Conservation (phyloP, 2,113 vertebrate species). For the Chionis minor region DNA sequence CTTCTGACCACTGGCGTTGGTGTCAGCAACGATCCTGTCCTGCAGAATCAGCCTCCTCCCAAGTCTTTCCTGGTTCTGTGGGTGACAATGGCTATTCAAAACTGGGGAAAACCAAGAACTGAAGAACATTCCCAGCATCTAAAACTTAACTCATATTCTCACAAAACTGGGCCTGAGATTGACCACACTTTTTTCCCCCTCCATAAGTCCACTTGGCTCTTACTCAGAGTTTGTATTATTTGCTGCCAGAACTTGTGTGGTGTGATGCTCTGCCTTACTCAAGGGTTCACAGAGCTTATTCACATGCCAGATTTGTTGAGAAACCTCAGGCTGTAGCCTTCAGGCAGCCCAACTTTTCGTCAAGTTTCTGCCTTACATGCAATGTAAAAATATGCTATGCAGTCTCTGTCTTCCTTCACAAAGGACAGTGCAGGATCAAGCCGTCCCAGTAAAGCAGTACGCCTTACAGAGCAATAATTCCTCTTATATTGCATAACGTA, state of each 20-base stretch:
- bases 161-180: not conserved
- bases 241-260: not conserved
- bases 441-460: not conserved
- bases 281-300: not conserved
- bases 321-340: not conserved
- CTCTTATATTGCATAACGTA: not conserved
- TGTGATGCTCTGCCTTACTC: not conserved
- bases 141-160: not conserved
- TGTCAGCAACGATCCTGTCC: not conserved
- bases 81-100: not conserved
- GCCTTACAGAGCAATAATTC: not conserved
- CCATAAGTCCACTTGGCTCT: not conserved
- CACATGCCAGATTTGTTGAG: not conserved
- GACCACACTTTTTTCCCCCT: fast-evolving
- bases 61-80: not conserved
- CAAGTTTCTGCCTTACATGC: not conserved
- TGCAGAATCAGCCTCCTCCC: not conserved
- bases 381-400: not conserved
- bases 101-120: not conserved
- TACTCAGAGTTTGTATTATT: not conserved
- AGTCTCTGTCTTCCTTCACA: not conserved
- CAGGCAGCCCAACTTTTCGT: not conserved
- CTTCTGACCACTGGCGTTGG: not conserved
- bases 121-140: not conserved
- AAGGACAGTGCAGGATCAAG: not conserved